These are phyloP conservation scores for Thecocarcelia acutangulata DNA, from an alignment of 2,888 invertebrate species.

Conservation along the genomic window DNA sequence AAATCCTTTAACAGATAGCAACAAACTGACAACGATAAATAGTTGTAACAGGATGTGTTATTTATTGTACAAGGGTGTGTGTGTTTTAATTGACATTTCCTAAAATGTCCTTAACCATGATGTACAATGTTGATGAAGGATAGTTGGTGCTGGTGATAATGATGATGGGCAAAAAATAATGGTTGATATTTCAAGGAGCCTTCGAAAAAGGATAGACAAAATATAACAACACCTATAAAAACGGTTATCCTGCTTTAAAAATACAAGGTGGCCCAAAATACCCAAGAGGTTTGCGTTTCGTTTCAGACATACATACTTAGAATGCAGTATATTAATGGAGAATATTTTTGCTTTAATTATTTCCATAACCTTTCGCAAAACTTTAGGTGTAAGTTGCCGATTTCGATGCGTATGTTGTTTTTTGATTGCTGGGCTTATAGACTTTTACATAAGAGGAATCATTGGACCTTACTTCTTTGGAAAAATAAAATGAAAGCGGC, in stretches of 20 bases:
- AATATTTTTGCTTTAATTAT: no score
- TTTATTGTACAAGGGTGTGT: background rate
- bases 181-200: conserved; percentile 52
- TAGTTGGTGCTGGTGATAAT: conserved; percentile 3
- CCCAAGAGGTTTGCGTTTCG: no score
- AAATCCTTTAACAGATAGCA: background rate
- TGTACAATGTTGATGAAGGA: background rate
- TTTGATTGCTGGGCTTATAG: no score
- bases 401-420: no score
- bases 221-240: background rate
- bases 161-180: conserved; percentile 22
- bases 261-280: background rate
- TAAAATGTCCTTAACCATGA: conserved; percentile 54
- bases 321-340: no score
- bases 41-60: background rate
- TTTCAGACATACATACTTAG: no score
- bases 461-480: no score
- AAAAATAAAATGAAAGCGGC: no score
- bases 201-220: conserved; percentile 1
- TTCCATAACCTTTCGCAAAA: no score
- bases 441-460: no score
- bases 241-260: no score
- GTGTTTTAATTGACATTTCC: conserved; percentile 61
- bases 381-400: no score
- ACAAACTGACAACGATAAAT: background rate